Base-by-base conservation (phyloP, 2,113 vertebrate genomes). In the Formicarius rufipectus region DNA sequence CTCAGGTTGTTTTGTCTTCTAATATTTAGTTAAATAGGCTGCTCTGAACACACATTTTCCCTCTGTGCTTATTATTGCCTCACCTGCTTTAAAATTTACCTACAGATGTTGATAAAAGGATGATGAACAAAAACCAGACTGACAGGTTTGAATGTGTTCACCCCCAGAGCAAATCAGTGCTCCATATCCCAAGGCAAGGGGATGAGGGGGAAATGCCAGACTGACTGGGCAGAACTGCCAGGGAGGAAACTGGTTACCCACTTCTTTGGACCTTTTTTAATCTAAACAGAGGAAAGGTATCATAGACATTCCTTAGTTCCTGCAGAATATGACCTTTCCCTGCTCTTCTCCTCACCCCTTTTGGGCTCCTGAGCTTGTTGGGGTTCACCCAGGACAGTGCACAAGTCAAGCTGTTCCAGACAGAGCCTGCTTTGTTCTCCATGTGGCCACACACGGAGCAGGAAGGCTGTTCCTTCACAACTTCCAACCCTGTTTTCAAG, bases 391-490 rank as follows among this genome's bases (percentile, higher is more conserved):
- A 58, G 47, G n/a, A 80, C 7, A 96, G 44, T 4, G 10, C 35
- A 40, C 2, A 71, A 88, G 89, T 80, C 82, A 71, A 84, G 53
- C n/a, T 25, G 42, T 40, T 68, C 14, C 81, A 80, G 84, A 95
- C 81, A 94, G 44, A 94, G 55, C 45, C 53, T n/a, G 18, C 60
- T 87, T 80, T 96, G 82, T 88, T 93, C 75, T 80, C 85, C 69
- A 68, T 81, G 58, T 80, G 88, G 39, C 93, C 72, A 96, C 84
- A 87, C 42, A 92, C 75, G 35, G 59, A 83, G 85, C 8, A 78
- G 86, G 76, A 92, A 93, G 66, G 27, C 55, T n/a, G n/a, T 19
- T 97, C 77, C 66, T 44, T 79, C 2, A 0, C 58, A 72, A 95
- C 58, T 89, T 86, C 81, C 87, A 85, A 73, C 25, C 62, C 83